phyloP scores from a whole-genome alignment of 2,113 vertebrate species.

The Misgurnus anguillicaudatus region DNA sequence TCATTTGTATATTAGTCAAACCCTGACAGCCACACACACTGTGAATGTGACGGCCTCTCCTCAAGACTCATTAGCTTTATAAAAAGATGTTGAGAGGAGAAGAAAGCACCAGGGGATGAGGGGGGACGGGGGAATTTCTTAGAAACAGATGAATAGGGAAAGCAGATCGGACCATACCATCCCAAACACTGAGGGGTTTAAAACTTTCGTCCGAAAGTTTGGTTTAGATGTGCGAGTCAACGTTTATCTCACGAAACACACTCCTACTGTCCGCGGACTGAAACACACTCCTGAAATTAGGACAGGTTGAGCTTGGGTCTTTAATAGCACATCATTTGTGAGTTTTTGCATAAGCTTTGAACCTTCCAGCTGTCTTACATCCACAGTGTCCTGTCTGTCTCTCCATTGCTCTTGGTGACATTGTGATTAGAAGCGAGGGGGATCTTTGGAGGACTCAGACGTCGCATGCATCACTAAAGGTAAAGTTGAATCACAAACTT shows the following conservation, averaged over 20 bases:
- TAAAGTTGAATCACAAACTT: constrained; percentile 26
- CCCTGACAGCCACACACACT: constrained; percentile 39
- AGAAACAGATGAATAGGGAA: constrained; percentile 76
- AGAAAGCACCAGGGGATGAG: constrained; percentile 37
- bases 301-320: background rate
- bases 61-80: constrained; percentile 81
- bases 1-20: constrained; percentile 29
- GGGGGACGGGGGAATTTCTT: constrained; percentile 66
- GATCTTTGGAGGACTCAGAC: background rate
- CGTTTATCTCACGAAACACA: background rate
- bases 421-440: constrained; percentile 23
- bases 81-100: constrained; percentile 75
- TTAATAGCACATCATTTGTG: background rate
- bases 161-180: constrained; percentile 74
- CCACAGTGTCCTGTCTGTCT: constrained; percentile 8
- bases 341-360: background rate
- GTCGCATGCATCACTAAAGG: constrained; percentile 18
- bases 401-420: constrained; percentile 3
- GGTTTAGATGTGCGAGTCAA: background rate
- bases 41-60: constrained; percentile 64
- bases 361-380: constrained; percentile 18
- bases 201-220: constrained; percentile 42
- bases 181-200: constrained; percentile 59
- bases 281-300: background rate
- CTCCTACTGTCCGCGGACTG: background rate